phyloP scores from a whole-genome alignment of 2,113 vertebrate genomes.

The Verasper variegatus region DNA sequence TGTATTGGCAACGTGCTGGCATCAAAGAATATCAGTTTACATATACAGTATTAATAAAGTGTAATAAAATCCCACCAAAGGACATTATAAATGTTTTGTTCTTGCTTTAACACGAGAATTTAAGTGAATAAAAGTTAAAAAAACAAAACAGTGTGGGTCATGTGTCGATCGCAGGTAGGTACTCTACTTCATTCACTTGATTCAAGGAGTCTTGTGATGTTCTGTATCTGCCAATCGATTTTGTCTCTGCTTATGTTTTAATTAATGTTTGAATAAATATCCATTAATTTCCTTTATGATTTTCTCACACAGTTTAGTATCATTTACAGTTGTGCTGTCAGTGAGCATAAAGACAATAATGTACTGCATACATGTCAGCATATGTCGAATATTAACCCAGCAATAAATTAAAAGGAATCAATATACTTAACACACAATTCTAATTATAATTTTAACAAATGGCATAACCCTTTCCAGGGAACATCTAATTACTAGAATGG shows the following conservation, averaged over 20 bases:
- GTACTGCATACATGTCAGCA: too few relatives aligned
- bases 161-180: slow-evolving; percentile 20
- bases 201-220: too few relatives aligned
- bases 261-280: neutral
- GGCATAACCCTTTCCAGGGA: too few relatives aligned
- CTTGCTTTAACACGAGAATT: slow-evolving; percentile 98
- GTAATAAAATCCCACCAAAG: slow-evolving; percentile 99
- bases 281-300: neutral
- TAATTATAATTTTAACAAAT: too few relatives aligned
- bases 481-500: too few relatives aligned
- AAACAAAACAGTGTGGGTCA: slow-evolving; percentile 59
- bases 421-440: too few relatives aligned
- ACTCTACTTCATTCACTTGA: neutral
- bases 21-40: slow-evolving; percentile 99
- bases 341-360: too few relatives aligned
- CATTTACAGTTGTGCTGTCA: too few relatives aligned
- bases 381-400: too few relatives aligned
- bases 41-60: slow-evolving; percentile 90
- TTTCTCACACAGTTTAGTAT: too few relatives aligned
- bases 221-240: neutral
- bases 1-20: slow-evolving; percentile 96
- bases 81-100: slow-evolving; percentile 99
- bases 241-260: neutral
- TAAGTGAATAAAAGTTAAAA: slow-evolving; percentile 92
- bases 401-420: too few relatives aligned